Conservation (phyloP, 2,113 vertebrate species). For the Psilopsiagon aymara region DNA sequence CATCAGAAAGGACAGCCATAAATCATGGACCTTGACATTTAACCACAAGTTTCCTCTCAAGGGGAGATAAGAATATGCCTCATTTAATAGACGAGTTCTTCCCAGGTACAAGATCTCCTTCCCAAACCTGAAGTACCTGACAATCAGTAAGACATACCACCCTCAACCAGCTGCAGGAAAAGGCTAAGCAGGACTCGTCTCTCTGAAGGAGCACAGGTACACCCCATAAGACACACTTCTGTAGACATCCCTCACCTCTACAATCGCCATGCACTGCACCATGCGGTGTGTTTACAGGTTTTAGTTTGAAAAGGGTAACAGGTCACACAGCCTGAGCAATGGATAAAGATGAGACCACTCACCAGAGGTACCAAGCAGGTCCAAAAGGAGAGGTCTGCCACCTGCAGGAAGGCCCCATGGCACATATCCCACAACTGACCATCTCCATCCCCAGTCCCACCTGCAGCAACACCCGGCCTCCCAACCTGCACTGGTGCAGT, state of each 20-base stretch:
- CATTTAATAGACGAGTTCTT: not conserved
- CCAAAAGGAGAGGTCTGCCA: not conserved
- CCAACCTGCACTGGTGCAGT: not conserved
- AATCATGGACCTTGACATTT: not conserved
- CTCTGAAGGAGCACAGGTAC: not conserved
- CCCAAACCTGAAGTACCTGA: not conserved
- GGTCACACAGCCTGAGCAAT: accelerated
- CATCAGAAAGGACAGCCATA: not conserved
- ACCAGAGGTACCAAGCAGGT: accelerated
- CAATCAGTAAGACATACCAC: not conserved
- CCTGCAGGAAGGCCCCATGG: accelerated
- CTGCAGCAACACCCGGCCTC: not conserved
- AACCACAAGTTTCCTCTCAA: not conserved
- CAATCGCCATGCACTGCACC: accelerated
- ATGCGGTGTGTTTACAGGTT: accelerated
- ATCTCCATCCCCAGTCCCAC: not conserved
- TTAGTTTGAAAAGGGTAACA: not conserved
- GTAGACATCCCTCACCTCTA: accelerated
- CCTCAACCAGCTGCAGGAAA: not conserved
- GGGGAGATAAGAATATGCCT: not conserved
- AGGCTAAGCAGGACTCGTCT: accelerated
- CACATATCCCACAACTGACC: not conserved
- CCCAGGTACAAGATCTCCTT: constrained; percentile 10
- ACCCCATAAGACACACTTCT: accelerated
- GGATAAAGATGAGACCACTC: accelerated